Base-by-base conservation (phyloP, 2,888 invertebrate species). In the Orchestes rusci region DNA sequence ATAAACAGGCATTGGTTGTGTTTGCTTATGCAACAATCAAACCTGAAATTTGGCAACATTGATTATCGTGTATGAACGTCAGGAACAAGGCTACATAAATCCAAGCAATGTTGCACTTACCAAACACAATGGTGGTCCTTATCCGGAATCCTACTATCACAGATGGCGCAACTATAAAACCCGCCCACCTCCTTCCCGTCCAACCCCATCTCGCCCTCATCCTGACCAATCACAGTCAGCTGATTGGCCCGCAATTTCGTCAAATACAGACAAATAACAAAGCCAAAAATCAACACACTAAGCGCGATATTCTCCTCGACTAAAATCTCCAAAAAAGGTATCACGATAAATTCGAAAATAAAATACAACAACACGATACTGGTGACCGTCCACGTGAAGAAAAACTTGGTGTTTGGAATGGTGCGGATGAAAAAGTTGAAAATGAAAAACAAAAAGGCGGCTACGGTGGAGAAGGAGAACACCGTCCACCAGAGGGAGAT, bases 11-110 rank as follows among this genome's bases (percentile, higher is more conserved):
- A 73, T 55, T 86, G 81, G 65, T 93, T 93, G 46, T 77, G 78
- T 53, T 79, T 76, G 8, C 90, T 84, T 51, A 93, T 77, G 66
- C 93, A 93, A 61, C 86, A 88, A 59, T 87, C 82, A 68, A 89
- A 74, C 84, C 84, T 84, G 64, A 47, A 75, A 33, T 30, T 30
- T n/a, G n/a, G n/a, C n/a, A n/a, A n/a, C n/a, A n/a, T n/a, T n/a
- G n/a, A n/a, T n/a, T n/a, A n/a, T n/a, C n/a, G n/a, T n/a, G n/a
- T n/a, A n/a, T n/a, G n/a, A n/a, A n/a, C n/a, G n/a, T n/a, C n/a
- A n/a, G n/a, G n/a, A n/a, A n/a, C n/a, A n/a, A n/a, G n/a, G n/a
- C n/a, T n/a, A n/a, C n/a, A n/a, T n/a, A n/a, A n/a, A n/a, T n/a
- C n/a, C n/a, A n/a, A n/a, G n/a, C n/a, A n/a, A n/a, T n/a, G n/a